Base-by-base conservation (phyloP, 2,113 vertebrate genomes). In the Salvelinus alpinus region DNA sequence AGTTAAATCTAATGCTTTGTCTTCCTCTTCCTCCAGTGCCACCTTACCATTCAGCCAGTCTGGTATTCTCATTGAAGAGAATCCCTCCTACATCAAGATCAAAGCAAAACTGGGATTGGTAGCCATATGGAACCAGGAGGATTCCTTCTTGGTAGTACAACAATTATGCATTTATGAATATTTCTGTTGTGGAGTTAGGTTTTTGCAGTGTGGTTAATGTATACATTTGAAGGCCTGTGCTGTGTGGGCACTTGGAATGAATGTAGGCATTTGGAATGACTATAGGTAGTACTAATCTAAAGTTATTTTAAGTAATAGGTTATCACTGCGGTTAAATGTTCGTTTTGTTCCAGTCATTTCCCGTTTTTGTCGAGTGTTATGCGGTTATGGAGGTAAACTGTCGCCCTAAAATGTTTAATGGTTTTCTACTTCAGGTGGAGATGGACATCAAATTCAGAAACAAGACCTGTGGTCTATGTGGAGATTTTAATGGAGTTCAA, bases 401-500 rank as follows among this genome's bases (percentile, higher is more conserved):
- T 54, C 5, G 1, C 51, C 51, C 16, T 18, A 18, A 54, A 54
- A 16, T 14, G 5, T 54, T 2, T 11, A 44, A 44, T 44, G 9
- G 16, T 18, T 1, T 54, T 7, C 3, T 18, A 69, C 71, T 83
- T 0, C 66, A 97, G 97, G 89, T 98, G 87, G 95, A 97, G 80
- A 80, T 97, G 64, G 94, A 96, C 73, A 73, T 80, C 34, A 96
- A 95, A 85, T 97, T 94, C 11, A 85, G 85, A 71, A 96, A 97
- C 87, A 93, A 96, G 82, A 97, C 95, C 3, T 97, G 96, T 0
- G 96, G 97, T 12, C 93, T 98, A 62, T 98, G 97, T 51, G 97
- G 97, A 4, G 96, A 98, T 88, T 97, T 96, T 89, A 96, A 96
- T 0, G 94, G 95, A 38, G 82, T 95, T 65, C 87, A 88, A 38